Evolutionary conservation across 2,888 invertebrate genomes (phyloP).

Genomic region (Machimus atricapillus): DNA sequence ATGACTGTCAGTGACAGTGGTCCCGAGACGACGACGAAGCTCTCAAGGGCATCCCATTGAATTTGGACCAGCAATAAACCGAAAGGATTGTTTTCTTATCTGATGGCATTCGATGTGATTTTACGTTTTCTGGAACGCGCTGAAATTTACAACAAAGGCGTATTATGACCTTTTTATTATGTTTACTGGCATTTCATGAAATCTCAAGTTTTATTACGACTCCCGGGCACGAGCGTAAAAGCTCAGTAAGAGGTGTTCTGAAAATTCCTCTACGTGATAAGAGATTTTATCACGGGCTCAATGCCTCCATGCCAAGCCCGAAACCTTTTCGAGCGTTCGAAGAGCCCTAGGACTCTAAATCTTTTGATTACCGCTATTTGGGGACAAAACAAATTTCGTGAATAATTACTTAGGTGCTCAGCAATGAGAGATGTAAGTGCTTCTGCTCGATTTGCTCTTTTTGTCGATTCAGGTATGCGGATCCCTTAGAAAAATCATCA

Average conservation of each 20-base stretch:
- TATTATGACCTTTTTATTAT: constrained; percentile 39
- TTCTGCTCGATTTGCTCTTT: neutral
- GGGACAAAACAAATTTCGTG: neutral
- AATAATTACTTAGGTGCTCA: constrained; percentile 18
- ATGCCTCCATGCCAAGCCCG: neutral
- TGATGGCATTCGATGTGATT: constrained; percentile 38
- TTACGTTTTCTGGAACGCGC: constrained; percentile 33
- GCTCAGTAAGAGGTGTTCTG: constrained; percentile 36
- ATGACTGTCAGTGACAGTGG: neutral
- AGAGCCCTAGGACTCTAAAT: neutral
- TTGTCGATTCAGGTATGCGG: neutral
- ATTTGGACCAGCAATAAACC: constrained; percentile 38
- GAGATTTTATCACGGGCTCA: neutral
- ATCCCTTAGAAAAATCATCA: neutral
- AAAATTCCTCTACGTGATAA: constrained; percentile 37
- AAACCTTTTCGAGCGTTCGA: neutral
- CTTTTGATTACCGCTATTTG: neutral
- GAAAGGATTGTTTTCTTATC: constrained; percentile 40
- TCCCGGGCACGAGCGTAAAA: constrained; percentile 2
- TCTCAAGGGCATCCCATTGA: constrained; percentile 34
- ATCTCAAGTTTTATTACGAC: constrained; percentile 36
- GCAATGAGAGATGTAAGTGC: neutral
- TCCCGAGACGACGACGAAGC: neutral
- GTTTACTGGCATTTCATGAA: constrained; percentile 35
- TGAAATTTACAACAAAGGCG: constrained; percentile 33